Conservation (phyloP, 2,888 invertebrate genomes). For the Ichneumon xanthorius region DNA sequence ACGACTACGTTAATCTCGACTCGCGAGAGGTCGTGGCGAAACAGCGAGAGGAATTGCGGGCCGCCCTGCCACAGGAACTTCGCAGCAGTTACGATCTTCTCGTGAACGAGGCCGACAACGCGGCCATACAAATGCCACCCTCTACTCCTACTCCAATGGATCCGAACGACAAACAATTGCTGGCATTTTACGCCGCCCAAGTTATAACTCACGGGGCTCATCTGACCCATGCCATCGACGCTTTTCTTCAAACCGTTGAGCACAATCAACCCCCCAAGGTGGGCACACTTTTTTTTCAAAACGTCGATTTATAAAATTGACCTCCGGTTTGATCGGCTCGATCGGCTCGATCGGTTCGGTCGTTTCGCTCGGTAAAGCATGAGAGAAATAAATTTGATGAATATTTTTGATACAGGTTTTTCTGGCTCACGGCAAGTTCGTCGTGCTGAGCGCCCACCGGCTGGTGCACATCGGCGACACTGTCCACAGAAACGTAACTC, state of each 20-base stretch:
- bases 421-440: constrained; percentile 97
- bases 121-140: constrained; percentile 84
- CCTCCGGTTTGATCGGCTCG: no score
- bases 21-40: constrained; percentile 90
- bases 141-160: constrained; percentile 86
- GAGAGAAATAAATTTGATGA: background rate
- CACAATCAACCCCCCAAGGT: constrained; percentile 96
- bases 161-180: constrained; percentile 92
- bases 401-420: constrained; percentile 86
- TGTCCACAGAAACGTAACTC: constrained; percentile 93
- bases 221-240: constrained; percentile 95
- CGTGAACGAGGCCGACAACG: constrained; percentile 90
- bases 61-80: constrained; percentile 90
- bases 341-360: no score
- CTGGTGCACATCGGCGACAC: constrained; percentile 98
- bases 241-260: constrained; percentile 95
- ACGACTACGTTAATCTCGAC: constrained; percentile 95
- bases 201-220: constrained; percentile 94
- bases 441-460: constrained; percentile 96
- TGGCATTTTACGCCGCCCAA: constrained; percentile 95
- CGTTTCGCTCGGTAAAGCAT: background rate
- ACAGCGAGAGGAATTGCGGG: constrained; percentile 91
- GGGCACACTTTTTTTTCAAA: constrained; percentile 36
- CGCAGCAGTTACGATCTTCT: constrained; percentile 91
- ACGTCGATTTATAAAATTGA: no score